Evolutionary conservation across 2,888 invertebrate genomes (phyloP).

Genomic region (Cyclophora albipunctata): DNA sequence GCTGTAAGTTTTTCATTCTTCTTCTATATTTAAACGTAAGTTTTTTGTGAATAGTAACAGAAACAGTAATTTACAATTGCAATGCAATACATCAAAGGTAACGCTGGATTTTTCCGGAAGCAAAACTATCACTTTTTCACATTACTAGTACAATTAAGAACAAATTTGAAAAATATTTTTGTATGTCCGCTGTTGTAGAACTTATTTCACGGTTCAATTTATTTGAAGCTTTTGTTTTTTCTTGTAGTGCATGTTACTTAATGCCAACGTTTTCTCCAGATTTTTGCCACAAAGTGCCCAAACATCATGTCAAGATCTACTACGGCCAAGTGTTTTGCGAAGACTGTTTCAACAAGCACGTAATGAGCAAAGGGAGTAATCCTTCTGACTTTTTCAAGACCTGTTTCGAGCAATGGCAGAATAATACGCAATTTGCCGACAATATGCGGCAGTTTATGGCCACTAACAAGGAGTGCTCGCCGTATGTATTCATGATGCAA

Average conservation of each 20-base stretch:
- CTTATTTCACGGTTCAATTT: no score
- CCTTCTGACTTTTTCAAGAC: conserved; percentile 58
- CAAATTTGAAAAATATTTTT: no score
- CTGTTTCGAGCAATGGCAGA: conserved; percentile 65
- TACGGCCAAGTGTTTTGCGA: conserved; percentile 67
- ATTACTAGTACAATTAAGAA: no score
- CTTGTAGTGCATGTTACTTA: no score
- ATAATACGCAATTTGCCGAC: conserved; percentile 43
- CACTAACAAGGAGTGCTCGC: conserved; percentile 36
- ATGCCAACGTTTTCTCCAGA: conserved; percentile 28
- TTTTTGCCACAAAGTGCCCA: conserved; percentile 52
- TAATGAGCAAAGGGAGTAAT: conserved; percentile 44
- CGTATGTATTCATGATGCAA: conserved; percentile 57
- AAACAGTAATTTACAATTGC: no score
- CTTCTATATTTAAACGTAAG: no score
- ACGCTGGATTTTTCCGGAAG: no score
- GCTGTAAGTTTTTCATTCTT: conserved; percentile 42
- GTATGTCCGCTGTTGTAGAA: no score
- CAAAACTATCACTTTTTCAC: no score
- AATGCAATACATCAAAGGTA: no score
- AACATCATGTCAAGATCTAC: conserved; percentile 51
- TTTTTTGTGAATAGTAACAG: no score
- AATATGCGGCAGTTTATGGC: conserved; percentile 54
- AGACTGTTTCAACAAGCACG: conserved; percentile 54
- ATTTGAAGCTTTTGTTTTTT: no score